Percentiles rank a stretch among this genome's conserved stretches.
Evolutionary conservation across 2,797 vertebrate species (phyloP).

Genomic region (Halcyon badia): DNA sequence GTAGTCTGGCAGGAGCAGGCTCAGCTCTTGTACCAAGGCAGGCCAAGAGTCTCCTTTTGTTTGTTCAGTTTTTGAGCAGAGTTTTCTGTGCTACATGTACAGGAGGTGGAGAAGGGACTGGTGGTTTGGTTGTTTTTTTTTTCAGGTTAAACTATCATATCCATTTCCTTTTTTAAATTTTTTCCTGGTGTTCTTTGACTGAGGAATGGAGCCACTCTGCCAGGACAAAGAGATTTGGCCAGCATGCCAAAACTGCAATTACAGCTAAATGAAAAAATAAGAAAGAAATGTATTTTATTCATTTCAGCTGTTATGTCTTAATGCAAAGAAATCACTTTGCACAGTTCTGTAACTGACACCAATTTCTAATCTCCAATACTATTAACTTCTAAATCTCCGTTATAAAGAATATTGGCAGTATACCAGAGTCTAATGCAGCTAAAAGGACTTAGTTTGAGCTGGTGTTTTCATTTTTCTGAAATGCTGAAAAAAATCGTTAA

Average conservation of each 20-base stretch:
- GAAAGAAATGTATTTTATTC: constrained; percentile 72
- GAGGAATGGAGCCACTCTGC: neutral
- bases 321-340: constrained; percentile 74
- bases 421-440: constrained; percentile 69
- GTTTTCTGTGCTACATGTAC: neutral
- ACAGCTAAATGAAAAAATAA: constrained; percentile 44
- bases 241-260: constrained; percentile 59
- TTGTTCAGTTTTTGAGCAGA: neutral
- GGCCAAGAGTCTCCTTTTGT: neutral
- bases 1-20: neutral
- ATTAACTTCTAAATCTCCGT: constrained; percentile 76
- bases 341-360: constrained; percentile 77
- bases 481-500: constrained; percentile 63
- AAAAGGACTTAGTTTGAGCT: constrained; percentile 71
- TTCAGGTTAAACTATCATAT: neutral
- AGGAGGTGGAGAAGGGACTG: neutral
- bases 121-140: neutral
- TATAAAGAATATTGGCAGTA: constrained; percentile 69
- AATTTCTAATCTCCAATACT: constrained; percentile 76
- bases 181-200: constrained; percentile 27
- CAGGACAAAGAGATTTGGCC: constrained; percentile 31
- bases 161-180: neutral
- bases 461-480: constrained; percentile 59
- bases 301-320: constrained; percentile 78
- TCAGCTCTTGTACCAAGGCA: neutral